phyloP scores from a whole-genome alignment of 2,797 vertebrate species.

The Helostoma temminkii region DNA sequence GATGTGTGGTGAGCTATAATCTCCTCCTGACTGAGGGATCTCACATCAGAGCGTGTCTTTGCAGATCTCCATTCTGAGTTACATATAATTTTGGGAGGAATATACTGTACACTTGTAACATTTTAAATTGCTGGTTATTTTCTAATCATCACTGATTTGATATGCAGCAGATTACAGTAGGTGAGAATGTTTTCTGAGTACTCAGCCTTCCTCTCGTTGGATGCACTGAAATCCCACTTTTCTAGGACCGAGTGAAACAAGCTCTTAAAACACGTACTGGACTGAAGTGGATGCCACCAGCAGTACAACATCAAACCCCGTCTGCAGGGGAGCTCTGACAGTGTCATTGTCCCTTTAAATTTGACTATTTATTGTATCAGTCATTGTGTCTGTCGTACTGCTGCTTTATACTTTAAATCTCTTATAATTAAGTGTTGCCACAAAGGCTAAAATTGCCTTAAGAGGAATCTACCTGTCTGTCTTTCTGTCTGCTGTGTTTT shows the following conservation, averaged over 20 bases:
- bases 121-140: conserved; percentile 41
- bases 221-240: conserved; percentile 73
- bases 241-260: conserved; percentile 41
- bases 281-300: conserved; percentile 55
- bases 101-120: conserved; percentile 34
- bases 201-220: conserved; percentile 60
- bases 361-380: conserved; percentile 76
- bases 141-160: conserved; percentile 46
- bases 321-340: conserved; percentile 46
- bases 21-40: conserved; percentile 34
- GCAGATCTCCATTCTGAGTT: conserved; percentile 39
- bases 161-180: conserved; percentile 43
- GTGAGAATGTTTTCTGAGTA: conserved; percentile 46
- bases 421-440: conserved; percentile 57
- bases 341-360: conserved; percentile 49
- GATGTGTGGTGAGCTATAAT: conserved; percentile 23
- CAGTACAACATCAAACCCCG: conserved; percentile 21
- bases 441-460: conserved; percentile 53
- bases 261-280: conserved; percentile 67
- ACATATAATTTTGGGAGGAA: conserved; percentile 58
- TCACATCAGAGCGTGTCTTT: conserved; percentile 33
- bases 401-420: conserved; percentile 67
- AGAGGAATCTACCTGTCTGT: conserved; percentile 74
- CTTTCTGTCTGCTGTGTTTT: conserved; percentile 70
- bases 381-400: conserved; percentile 67